Base-by-base conservation (phyloP, 1,140 invertebrate genomes). In the Aphaenogaster ashmeadi region DNA sequence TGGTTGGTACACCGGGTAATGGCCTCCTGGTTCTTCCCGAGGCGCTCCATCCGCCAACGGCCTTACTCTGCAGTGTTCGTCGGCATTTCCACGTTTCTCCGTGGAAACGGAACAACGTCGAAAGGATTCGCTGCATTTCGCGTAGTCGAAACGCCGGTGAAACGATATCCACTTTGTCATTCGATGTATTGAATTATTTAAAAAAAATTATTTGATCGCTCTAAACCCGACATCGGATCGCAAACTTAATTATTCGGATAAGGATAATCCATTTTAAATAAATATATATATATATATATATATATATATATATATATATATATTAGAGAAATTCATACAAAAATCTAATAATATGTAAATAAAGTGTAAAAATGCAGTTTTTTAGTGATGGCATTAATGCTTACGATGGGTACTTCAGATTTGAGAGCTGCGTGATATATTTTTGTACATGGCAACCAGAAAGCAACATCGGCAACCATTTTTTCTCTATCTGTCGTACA, bases 1-100 rank as follows among this genome's bases (percentile, higher is more conserved):
- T 80, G 87, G 83, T 89, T 81, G 71, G 56, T 89, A 89, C 86
- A 89, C 62, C 87, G 78, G 86, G 87, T 92, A 92, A 92, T 92
- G 86, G 88, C 77, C 88, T 89, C 71, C 87, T 87, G 90, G 89
- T 89, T 87, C 80, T 81, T 81, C 64, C 64, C 50, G 64, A 38
- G 58, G 27, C 33, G 21, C 27, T 33, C 77, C 66, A 15, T 88
- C 54, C 64, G 52, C 66, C 52, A 33, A 27, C 44, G 72, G 54
- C 47, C 36, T 54, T 75, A 52, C 78, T 56, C 66, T 75, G 62
- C 36, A 56, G 74, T 5, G 44, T 52, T 62, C 41, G 27, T 1
- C 36, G 36, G 67, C 60, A 58, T 88, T 88, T 77, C 58, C 58
- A 88, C 78, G 66, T 50, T 80, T 56, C 72, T 88, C 44, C 80